Conservation (phyloP, 2,113 vertebrate genomes). For the Corydoras sp. region DNA sequence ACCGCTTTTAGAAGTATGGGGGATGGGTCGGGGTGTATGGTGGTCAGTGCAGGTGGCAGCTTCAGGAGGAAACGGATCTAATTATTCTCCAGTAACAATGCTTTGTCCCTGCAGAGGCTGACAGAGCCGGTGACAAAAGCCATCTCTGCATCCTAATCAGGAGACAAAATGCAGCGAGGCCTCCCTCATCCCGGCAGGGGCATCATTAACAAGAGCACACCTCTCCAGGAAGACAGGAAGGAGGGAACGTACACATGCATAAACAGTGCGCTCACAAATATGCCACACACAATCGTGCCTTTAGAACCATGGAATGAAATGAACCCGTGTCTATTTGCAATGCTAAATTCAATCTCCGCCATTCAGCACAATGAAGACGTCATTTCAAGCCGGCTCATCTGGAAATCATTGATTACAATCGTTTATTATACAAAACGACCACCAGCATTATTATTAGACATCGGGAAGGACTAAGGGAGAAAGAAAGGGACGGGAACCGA, state of each 20-base stretch:
- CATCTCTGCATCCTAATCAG: slow-evolving; percentile 90
- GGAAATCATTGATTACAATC: too few relatives aligned
- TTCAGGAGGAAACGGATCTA: slow-evolving; percentile 79
- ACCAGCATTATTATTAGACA: background rate
- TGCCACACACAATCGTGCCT: slow-evolving; percentile 21
- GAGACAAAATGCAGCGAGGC: slow-evolving; percentile 86
- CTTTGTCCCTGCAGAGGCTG: slow-evolving; percentile 81
- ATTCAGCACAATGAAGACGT: background rate
- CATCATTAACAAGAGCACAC: slow-evolving; percentile 84
- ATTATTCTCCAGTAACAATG: slow-evolving; percentile 90
- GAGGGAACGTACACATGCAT: slow-evolving; percentile 18
- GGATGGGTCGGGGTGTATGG: slow-evolving; percentile 48
- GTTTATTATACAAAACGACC: slow-evolving; percentile 1
- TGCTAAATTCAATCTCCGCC: background rate
- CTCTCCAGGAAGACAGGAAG: slow-evolving; percentile 50
- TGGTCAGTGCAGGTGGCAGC: slow-evolving; percentile 70
- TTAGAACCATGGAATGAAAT: slow-evolving; percentile 15
- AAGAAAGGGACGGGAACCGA: slow-evolving; percentile 61
- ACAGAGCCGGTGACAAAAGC: slow-evolving; percentile 89
- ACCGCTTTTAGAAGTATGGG: slow-evolving; percentile 27
- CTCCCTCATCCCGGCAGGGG: slow-evolving; percentile 73
- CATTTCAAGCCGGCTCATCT: background rate
- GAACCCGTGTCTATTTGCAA: slow-evolving; percentile 2
- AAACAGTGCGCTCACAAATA: slow-evolving; percentile 1
- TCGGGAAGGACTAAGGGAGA: slow-evolving; percentile 70